A percentile compares a stretch with the other conserved stretches of the same genome.
These are phyloP conservation scores for Amorpha juglandis DNA, from an alignment of 2,888 invertebrate genomes.

Conservation along the genomic window DNA sequence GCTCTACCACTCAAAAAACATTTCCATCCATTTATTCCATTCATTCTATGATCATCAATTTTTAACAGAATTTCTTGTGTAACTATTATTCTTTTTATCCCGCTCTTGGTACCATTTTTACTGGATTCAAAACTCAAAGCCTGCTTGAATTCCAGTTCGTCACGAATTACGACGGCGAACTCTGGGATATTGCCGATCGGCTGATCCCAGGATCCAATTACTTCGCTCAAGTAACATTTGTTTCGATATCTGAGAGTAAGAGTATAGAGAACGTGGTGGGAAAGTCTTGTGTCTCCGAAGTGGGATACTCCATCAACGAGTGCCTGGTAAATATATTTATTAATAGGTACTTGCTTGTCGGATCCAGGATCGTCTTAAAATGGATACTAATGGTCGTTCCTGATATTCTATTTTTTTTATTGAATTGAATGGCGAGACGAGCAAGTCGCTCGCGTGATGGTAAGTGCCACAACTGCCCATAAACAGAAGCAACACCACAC, in stretches of 20 bases:
- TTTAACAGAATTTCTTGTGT: neutral
- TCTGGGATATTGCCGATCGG: constrained; percentile 46
- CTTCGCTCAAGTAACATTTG: constrained; percentile 53
- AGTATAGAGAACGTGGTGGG: constrained; percentile 47
- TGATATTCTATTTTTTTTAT: too few relatives aligned
- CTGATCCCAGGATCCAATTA: constrained; percentile 55
- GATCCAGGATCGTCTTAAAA: too few relatives aligned
- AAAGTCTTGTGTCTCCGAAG: constrained; percentile 41
- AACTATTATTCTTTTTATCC: neutral
- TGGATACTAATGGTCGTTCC: too few relatives aligned
- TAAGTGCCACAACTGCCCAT: too few relatives aligned
- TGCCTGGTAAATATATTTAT: constrained; percentile 47
- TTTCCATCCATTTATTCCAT: too few relatives aligned
- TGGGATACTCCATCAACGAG: constrained; percentile 42
- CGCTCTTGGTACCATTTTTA: too few relatives aligned
- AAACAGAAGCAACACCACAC: too few relatives aligned
- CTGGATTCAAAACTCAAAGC: neutral
- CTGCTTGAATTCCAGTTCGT: constrained; percentile 50
- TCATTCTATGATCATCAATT: too few relatives aligned
- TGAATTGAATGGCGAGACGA: too few relatives aligned
- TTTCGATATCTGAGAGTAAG: constrained; percentile 48
- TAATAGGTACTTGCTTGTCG: too few relatives aligned
- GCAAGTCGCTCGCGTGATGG: too few relatives aligned
- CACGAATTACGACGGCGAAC: constrained; percentile 58
- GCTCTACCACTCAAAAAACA: too few relatives aligned